Base-by-base conservation (phyloP, 2,113 vertebrate genomes). In the Delphinapterus leucas region DNA sequence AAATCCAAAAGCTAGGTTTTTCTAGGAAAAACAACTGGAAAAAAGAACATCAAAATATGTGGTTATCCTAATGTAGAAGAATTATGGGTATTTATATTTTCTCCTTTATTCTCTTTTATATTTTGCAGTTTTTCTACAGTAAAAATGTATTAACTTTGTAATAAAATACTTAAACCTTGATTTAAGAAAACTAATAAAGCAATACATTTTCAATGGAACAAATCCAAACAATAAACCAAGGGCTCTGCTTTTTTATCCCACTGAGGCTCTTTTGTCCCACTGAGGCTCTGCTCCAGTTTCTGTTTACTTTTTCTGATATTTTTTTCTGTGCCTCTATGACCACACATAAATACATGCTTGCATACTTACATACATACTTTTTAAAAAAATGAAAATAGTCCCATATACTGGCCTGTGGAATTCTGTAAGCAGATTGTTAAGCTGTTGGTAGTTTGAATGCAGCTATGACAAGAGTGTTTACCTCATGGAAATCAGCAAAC, bases 131-230 rank as follows among this genome's bases (percentile, higher is more conserved):
- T 89, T 93, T 74, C n/a, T 74, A 17, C 38, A 33, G 31, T 70
- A 74, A 92, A 44, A 36, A 85, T 41, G 0, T 53, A 53, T 95
- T 70, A 63, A 12, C 96, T 90, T 70, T 61, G 33, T 87, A 65
- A 84, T 53, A 89, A 82, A 86, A 86, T 76, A 38, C 33, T 90
- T 95, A 53, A 67, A 47, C 88, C 15, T 90, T 60, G 92, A 87
- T 73, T 89, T 71, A 93, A 49, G 38, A 73, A 96, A 92, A 41
- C 7, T 33, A 65, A 28, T 73, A 36, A 93, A 94, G 53, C 36
- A 83, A 58, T 73, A 21, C 26, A 68, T 73, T 14, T 60, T 92
- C 26, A 80, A 5, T 76, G n/a, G 44, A 73, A 93, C 12, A 65
- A 80, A 80, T 76, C 71, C 70, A 86, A 65, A 65, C 2, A 36